Conservation (phyloP, 53 echinoderm and acorn worm species). For the Echinarachnius parma region DNA sequence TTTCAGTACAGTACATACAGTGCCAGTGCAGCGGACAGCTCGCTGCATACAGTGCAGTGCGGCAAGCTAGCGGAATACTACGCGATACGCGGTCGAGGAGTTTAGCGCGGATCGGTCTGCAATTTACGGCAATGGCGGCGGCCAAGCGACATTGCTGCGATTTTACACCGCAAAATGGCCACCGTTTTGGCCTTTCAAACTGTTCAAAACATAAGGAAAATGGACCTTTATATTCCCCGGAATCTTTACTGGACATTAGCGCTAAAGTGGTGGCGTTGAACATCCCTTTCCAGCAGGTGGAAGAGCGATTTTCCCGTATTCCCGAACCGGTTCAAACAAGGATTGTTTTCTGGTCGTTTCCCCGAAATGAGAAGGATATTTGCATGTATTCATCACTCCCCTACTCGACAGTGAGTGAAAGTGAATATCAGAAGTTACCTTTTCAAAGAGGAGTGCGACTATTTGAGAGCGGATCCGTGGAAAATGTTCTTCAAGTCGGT, state of each 20-base stretch:
- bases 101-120: neutral
- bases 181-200: slow-evolving; percentile 66
- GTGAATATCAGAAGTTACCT: slow-evolving; percentile 99
- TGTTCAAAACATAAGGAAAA: slow-evolving; percentile 78
- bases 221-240: slow-evolving; percentile 72
- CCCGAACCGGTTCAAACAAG: slow-evolving; percentile 99
- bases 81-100: neutral
- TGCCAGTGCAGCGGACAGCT: slow-evolving; percentile 29
- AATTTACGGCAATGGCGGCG: slow-evolving; percentile 89
- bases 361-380: slow-evolving; percentile 99
- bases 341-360: slow-evolving; percentile 99
- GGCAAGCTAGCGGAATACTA: neutral
- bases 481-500: slow-evolving; percentile 99
- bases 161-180: slow-evolving; percentile 82
- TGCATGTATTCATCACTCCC: slow-evolving; percentile 99
- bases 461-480: slow-evolving; percentile 89
- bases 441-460: slow-evolving; percentile 98
- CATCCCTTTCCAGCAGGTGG: slow-evolving; percentile 99
- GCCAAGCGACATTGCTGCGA: slow-evolving; percentile 93
- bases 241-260: slow-evolving; percentile 98
- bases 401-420: slow-evolving; percentile 94
- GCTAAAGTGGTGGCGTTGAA: slow-evolving; percentile 99
- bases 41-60: too few relatives aligned
- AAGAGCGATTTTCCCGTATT: slow-evolving; percentile 98
- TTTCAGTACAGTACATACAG: slow-evolving; percentile 17